A percentile compares a stretch with the other conserved stretches of the same genome.
phyloP scores from a whole-genome alignment of 2,888 invertebrate species.

The Rosalia funebris region DNA sequence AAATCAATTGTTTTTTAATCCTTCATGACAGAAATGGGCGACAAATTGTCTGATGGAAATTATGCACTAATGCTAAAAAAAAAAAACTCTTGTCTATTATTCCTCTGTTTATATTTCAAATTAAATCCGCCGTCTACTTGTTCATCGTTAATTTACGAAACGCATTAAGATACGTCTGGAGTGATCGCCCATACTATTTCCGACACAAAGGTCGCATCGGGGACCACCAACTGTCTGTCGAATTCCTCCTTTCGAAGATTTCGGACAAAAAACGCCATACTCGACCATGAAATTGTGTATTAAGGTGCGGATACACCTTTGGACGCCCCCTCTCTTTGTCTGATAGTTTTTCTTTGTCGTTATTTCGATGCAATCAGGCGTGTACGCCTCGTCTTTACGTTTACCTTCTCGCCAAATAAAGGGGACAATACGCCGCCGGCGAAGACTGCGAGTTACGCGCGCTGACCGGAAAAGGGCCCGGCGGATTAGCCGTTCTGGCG shows the following conservation, averaged over 20 bases:
- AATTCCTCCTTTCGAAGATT: conserved; percentile 28
- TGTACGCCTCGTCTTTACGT: conserved; percentile 6
- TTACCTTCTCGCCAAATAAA: conserved; percentile 9
- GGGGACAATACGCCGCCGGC: neutral
- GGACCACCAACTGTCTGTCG: conserved; percentile 30
- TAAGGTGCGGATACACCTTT: conserved; percentile 32
- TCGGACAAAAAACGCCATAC: conserved; percentile 29
- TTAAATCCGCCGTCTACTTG: too few relatives aligned
- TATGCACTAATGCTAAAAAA: too few relatives aligned
- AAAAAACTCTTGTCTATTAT: too few relatives aligned
- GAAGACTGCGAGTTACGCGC: neutral
- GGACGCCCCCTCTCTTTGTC: conserved; percentile 11
- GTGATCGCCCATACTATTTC: neutral
- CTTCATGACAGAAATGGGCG: too few relatives aligned
- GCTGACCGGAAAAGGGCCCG: conserved; percentile 7
- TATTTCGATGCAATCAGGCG: conserved; percentile 4
- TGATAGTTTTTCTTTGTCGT: neutral
- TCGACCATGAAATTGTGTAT: conserved; percentile 38
- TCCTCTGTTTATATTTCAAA: too few relatives aligned
- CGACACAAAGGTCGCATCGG: neutral
- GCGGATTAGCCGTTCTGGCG: neutral
- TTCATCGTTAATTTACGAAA: neutral
- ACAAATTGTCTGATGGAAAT: too few relatives aligned
- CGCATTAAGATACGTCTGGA: neutral
- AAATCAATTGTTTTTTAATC: too few relatives aligned